A percentile compares a stretch with the other conserved stretches of the same genome.
Conservation (phyloP, 2,888 invertebrate genomes). For the Eupithecia vulgata region DNA sequence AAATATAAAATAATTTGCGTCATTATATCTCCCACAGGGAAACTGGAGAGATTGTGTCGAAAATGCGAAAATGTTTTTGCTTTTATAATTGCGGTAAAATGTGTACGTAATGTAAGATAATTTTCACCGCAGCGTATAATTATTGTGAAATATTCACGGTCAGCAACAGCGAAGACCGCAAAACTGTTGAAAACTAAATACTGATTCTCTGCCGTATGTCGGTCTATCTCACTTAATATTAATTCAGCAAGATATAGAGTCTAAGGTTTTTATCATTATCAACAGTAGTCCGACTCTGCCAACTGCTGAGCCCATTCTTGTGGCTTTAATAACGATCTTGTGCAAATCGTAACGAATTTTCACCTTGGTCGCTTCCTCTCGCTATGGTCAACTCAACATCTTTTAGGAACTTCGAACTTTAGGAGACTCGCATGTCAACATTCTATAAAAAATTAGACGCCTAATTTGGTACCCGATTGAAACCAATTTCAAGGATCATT, state of each 20-base stretch:
- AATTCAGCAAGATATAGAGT: too few relatives aligned
- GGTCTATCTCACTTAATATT: neutral
- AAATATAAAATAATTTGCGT: constrained; percentile 18
- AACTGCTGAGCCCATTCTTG: neutral
- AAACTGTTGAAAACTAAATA: neutral
- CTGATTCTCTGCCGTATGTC: neutral
- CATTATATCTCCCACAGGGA: constrained; percentile 17
- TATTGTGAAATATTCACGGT: neutral
- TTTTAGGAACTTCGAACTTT: neutral
- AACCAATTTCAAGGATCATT: neutral
- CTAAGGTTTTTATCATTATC: too few relatives aligned
- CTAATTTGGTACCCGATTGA: neutral
- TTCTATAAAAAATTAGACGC: neutral
- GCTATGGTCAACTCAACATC: neutral
- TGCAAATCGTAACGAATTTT: neutral
- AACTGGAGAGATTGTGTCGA: constrained; percentile 16
- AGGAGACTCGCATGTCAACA: neutral
- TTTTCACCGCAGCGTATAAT: neutral
- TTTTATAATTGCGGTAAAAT: constrained; percentile 16
- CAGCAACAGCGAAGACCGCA: neutral
- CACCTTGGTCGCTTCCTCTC: neutral
- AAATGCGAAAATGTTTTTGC: constrained; percentile 18
- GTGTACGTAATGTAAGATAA: neutral
- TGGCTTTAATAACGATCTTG: neutral
- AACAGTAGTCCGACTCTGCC: neutral